Percentiles rank a stretch among this genome's conserved stretches.
Conservation (phyloP, 1,140 invertebrate genomes). For the Trachelipus rathkii region DNA sequence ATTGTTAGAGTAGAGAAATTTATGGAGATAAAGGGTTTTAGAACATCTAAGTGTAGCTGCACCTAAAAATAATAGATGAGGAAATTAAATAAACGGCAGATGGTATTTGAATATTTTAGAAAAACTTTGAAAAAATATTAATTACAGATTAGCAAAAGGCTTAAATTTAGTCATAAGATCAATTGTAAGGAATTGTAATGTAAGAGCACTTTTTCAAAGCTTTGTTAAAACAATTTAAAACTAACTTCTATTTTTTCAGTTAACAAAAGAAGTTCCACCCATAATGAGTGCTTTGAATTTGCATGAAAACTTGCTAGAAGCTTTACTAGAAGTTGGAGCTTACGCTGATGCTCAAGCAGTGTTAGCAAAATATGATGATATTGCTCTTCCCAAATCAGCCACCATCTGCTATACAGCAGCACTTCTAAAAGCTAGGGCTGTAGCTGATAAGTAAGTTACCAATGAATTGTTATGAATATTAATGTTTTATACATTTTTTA, state of each 20-base stretch:
- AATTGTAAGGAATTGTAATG: too few relatives aligned
- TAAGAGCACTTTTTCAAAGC: too few relatives aligned
- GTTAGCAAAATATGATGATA: slow-evolving; percentile 94
- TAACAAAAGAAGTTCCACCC: slow-evolving; percentile 94
- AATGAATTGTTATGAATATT: not conserved
- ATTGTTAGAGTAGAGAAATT: too few relatives aligned
- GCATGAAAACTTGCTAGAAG: slow-evolving; percentile 97
- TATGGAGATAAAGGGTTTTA: too few relatives aligned
- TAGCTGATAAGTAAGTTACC: slow-evolving; percentile 74
- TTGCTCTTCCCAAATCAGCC: slow-evolving; percentile 89
- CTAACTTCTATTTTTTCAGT: slow-evolving; percentile 50
- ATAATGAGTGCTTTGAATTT: slow-evolving; percentile 93
- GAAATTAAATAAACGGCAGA: too few relatives aligned
- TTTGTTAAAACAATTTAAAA: not conserved
- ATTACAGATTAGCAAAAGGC: too few relatives aligned
- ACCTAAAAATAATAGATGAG: too few relatives aligned
- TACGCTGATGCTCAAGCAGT: slow-evolving; percentile 96
- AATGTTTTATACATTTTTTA: not conserved
- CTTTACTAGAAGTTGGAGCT: slow-evolving; percentile 88
- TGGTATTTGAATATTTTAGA: too few relatives aligned
- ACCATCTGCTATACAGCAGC: slow-evolving; percentile 97
- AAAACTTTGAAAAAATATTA: too few relatives aligned
- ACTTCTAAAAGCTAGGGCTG: slow-evolving; percentile 82
- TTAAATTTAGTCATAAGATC: too few relatives aligned
- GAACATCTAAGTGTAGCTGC: too few relatives aligned